A percentile compares a stretch with the other conserved stretches of the same genome.
These are phyloP conservation scores for Mnemiopsis leidyi DNA, from an alignment of 37 sponge, comb jelly and placozoan genomes.

Conservation along the genomic window DNA sequence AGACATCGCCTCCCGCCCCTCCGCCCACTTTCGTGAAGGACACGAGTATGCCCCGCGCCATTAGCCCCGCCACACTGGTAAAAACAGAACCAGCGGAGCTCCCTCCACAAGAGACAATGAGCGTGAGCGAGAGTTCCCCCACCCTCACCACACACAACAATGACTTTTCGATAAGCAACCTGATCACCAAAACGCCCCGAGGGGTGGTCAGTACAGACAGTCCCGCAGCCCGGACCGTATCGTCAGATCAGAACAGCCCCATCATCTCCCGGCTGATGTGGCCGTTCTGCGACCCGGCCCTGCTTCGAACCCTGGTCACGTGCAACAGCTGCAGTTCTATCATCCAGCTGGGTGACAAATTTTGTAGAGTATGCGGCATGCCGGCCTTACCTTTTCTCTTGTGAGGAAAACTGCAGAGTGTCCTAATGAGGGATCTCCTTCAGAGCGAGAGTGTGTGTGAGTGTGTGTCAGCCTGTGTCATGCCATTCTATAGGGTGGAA, in stretches of 20 bases:
- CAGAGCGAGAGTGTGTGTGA: background rate
- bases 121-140: background rate
- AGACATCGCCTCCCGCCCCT: conserved; percentile 20
- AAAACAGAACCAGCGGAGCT: background rate
- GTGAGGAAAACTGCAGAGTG: background rate
- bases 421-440: background rate
- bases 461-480: background rate
- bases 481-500: background rate
- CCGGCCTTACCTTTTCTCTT: conserved; percentile 47
- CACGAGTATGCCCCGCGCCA: background rate
- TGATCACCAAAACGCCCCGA: background rate
- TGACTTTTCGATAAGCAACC: conserved; percentile 30
- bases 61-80: background rate
- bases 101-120: background rate
- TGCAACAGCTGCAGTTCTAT: conserved; percentile 54
- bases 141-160: background rate
- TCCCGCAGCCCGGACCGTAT: background rate
- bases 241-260: background rate
- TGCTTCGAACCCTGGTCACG: conserved; percentile 52
- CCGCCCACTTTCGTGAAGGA: conserved; percentile 61
- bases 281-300: conserved; percentile 65
- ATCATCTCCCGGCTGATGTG: conserved; percentile 63
- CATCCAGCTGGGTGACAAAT: conserved; percentile 53
- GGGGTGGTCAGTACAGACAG: background rate
- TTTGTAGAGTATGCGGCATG: conserved; percentile 59